These are phyloP conservation scores for Lysandra bellargus DNA, from an alignment of 2,888 invertebrate genomes.

Conservation along the genomic window DNA sequence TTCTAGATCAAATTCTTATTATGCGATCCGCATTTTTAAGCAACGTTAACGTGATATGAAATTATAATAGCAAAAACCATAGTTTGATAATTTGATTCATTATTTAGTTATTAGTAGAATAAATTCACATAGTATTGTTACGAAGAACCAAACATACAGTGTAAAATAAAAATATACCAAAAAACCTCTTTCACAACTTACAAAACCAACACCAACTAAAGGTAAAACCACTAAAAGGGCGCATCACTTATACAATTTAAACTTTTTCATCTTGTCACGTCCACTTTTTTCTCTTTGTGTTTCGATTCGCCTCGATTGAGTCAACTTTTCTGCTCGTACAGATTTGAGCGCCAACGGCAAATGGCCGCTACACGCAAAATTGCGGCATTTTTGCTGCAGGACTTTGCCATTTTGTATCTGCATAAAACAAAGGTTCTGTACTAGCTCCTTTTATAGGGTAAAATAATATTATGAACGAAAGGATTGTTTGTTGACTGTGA, in stretches of 20 bases:
- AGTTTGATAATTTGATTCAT: no score
- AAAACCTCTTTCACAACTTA: background rate
- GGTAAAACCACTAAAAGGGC: background rate
- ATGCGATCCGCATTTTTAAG: no score
- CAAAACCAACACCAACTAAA: background rate
- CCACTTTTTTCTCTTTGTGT: constrained; percentile 14
- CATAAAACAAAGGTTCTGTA: background rate
- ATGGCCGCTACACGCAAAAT: constrained; percentile 1
- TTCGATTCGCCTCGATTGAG: constrained; percentile 23
- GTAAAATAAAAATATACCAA: background rate
- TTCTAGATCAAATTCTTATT: no score
- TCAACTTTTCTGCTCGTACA: constrained; percentile 19
- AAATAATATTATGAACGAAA: no score
- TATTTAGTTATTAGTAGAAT: no score
- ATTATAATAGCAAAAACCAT: no score
- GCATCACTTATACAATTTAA: constrained; percentile 11
- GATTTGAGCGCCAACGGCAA: constrained; percentile 17
- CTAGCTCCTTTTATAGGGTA: background rate
- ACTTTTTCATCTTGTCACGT: background rate
- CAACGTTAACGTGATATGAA: no score
- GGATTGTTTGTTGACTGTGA: no score
- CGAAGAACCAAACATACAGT: no score
- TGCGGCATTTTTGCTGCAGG: background rate
- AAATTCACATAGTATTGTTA: no score
- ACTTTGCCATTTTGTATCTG: background rate